Base-by-base conservation (phyloP, 2,113 vertebrate genomes). In the Pituophis catenifer region DNA sequence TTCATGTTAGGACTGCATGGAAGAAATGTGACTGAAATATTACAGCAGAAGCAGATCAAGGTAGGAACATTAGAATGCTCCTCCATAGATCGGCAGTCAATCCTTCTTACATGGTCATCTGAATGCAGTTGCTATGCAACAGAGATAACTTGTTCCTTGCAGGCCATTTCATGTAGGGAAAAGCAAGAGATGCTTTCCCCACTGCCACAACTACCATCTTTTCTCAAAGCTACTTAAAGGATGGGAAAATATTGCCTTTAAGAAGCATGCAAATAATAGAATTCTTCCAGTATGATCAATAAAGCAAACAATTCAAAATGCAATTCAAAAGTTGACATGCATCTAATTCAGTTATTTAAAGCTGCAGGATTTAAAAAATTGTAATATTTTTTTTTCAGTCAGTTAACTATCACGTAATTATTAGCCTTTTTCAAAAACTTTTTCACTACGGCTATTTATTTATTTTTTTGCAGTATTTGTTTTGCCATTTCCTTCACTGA, bases 51-150 rank as follows among this genome's bases (percentile, higher is more conserved):
- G 57, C 29, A 62, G 54, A 93, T 70, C 17, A 57, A 65, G 10
- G 26, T 11, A 3, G 65, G 92, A 89, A 81, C 92, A 93, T 9
- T 75, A 53, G 89, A 86, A 48, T 2, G n/a, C 19, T 90, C 90
- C 81, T 33, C 48, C 57, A 7, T 50, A 89, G 92, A 53, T 26
- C 4, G 53, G 81, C 89, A 86, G 48, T 52, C 75, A 29, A 57
- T n/a, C 24, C 55, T 59, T 90, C 57, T 62, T 87, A 54, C 50
- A 8, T 65, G 89, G 89, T 90, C 89, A 87, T 87, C 92, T 44
- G 89, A 87, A 90, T 38, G 48, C 10, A 2, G 92, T 93, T 93
- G 92, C 92, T 90, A 93, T 11, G 92, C 75, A 86, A 93, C 89
- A 65, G 50, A n/a, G 89, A 93, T 65, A 86, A 54, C 89, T 90